These are phyloP conservation scores for Zaprionus ornatus DNA, from an alignment of 1,140 invertebrate genomes.

Conservation along the genomic window DNA sequence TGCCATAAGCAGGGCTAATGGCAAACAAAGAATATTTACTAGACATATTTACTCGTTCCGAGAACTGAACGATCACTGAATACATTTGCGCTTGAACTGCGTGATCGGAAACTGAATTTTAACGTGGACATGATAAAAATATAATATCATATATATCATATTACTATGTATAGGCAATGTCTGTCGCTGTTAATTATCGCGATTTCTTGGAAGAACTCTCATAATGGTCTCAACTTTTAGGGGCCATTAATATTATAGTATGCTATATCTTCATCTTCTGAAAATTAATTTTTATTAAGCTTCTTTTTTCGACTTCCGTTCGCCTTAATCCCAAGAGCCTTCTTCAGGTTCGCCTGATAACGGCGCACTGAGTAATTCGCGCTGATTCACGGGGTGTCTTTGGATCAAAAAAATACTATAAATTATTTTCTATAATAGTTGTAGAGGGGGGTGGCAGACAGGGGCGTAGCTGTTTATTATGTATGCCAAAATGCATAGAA, in stretches of 20 bases:
- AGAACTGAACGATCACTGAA: conserved; percentile 32
- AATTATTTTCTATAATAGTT: not conserved
- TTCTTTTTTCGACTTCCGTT: conserved; percentile 2
- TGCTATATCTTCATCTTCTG: too few relatives aligned
- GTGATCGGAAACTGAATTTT: not conserved
- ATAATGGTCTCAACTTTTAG: not conserved
- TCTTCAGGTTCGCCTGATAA: conserved; percentile 11
- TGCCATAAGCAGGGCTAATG: conserved; percentile 22
- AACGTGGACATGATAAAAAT: not conserved
- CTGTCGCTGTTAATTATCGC: not conserved
- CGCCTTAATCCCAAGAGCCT: not conserved
- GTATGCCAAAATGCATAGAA: conserved; percentile 30
- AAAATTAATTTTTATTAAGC: not conserved
- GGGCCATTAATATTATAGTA: not conserved
- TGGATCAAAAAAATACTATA: not conserved
- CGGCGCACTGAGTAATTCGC: conserved; percentile 11
- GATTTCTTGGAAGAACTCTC: not conserved
- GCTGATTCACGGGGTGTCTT: conserved; percentile 9
- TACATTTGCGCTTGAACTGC: not conserved
- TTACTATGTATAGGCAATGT: not conserved
- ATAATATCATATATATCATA: not conserved
- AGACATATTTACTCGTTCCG: conserved; percentile 35
- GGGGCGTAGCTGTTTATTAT: conserved; percentile 1
- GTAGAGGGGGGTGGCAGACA: not conserved
- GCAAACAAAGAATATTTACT: conserved; percentile 37